Base-by-base conservation (phyloP, 2,113 vertebrate species). In the Rhadina sibilatrix region DNA sequence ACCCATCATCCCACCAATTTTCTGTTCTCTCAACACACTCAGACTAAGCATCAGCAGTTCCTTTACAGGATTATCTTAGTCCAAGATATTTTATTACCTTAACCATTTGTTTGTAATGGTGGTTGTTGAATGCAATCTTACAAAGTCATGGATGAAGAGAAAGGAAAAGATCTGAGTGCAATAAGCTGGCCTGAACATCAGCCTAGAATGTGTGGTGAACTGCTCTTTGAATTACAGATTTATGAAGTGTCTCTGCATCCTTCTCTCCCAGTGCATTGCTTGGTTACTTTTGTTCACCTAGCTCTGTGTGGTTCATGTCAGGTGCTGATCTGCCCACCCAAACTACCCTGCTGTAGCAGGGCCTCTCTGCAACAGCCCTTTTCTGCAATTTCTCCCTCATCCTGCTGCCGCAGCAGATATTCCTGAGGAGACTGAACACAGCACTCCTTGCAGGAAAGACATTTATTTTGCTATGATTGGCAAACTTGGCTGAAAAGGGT, bases 1-100 rank as follows among this genome's bases (percentile, higher is more conserved):
- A 63, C 87, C 56, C 24, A 90, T 64, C 83, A 80, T 92, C 79
- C 81, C 66, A 95, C 71, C 68, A 94, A 94, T 93, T 53, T 95
- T 94, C 69, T 79, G 83, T 87, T 81, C 93, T 83, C 53, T 59
- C 47, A 93, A 46, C 64, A 71, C 56, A 76, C 75, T 70, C 71
- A 44, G 68, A 78, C 76, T 81, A 87, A 78, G 86, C 52, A 95
- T 71, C 87, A 92, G 69, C 79, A 61, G 52, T 92, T 96, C 37
- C 84, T 91, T 91, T 60, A 79, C 30, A 66, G 52, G 47, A 76
- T 35, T 47, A 74, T 38, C 57, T 72, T 61, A 54, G 44, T 89
- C 54, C 76, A 57, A 94, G 74, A n/a, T 49, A 89, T 59, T 83
- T 44, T 83, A 64, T 96, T 77, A 74, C 60, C 35, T 77, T 86